A percentile compares a stretch with the other conserved stretches of the same genome.
Conservation (phyloP, 2,888 invertebrate species). For the Campaea margaritaria region DNA sequence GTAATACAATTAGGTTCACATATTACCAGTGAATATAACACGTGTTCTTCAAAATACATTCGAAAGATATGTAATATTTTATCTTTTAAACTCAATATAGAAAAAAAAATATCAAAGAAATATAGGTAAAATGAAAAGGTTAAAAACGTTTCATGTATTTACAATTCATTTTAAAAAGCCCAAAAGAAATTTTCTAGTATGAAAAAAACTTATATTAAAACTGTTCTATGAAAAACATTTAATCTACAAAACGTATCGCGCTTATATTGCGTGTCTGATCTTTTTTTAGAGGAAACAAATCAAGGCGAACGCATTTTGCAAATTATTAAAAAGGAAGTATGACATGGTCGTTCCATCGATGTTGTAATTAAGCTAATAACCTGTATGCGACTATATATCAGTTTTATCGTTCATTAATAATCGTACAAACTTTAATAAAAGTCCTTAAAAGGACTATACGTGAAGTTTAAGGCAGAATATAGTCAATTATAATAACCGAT, state of each 20-base stretch:
- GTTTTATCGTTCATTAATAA: conserved; percentile 29
- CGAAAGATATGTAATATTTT: no score
- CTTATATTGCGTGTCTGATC: conserved; percentile 37
- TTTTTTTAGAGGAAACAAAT: conserved; percentile 52
- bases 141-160: no score
- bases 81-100: no score
- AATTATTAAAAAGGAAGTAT: conserved; percentile 60
- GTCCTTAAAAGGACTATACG: conserved; percentile 5
- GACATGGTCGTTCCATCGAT: conserved; percentile 41
- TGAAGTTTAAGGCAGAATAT: not conserved
- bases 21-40: no score
- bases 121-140: no score
- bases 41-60: no score
- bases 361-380: conserved; percentile 51
- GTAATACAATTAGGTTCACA: no score
- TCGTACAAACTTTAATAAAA: conserved; percentile 34
- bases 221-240: not conserved
- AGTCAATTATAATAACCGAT: conserved; percentile 9
- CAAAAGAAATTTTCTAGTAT: no score
- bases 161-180: no score
- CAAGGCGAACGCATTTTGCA: conserved; percentile 49
- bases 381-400: conserved; percentile 38
- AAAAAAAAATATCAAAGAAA: no score
- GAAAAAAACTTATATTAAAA: not conserved
- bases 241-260: conserved; percentile 3